phyloP scores from a whole-genome alignment of 2,888 invertebrate species.

The Lycia hirtaria region DNA sequence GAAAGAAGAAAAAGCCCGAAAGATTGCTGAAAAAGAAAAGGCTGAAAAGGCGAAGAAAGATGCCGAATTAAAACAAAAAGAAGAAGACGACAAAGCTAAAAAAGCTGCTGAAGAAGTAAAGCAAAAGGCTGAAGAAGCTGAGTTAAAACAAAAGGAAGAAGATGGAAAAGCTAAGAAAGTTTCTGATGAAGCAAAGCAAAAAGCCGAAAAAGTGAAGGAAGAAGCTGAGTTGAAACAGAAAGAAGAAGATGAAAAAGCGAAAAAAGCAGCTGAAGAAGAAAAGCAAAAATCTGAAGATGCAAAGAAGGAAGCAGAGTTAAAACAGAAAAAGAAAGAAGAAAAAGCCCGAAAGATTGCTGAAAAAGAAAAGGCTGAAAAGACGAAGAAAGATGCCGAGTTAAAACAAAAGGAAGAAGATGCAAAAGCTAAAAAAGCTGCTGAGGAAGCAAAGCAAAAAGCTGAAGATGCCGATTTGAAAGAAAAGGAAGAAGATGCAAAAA shows the following conservation, averaged over 20 bases:
- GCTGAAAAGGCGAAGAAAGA: constrained; percentile 9
- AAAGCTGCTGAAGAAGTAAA: neutral
- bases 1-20: constrained; percentile 5
- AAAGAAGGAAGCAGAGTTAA: neutral
- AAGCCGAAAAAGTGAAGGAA: constrained; percentile 3
- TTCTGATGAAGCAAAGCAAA: constrained; percentile 16
- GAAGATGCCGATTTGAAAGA: neutral
- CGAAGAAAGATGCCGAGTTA: constrained; percentile 27
- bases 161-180: neutral
- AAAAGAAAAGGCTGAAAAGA: constrained; percentile 1
- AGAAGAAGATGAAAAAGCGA: constrained; percentile 24
- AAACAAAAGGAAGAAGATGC: constrained; percentile 11
- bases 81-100: constrained; percentile 12
- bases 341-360: constrained; percentile 12
- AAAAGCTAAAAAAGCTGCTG: neutral
- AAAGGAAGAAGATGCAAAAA: constrained; percentile 10
- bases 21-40: constrained; percentile 16
- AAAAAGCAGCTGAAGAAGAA: constrained; percentile 29
- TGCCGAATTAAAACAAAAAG: constrained; percentile 7
- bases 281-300: constrained; percentile 11
- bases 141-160: constrained; percentile 11
- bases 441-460: neutral
- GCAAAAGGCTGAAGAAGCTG: neutral
- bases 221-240: constrained; percentile 13
- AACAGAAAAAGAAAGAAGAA: constrained; percentile 8